These are phyloP conservation scores for Coturnix japonica DNA, from an alignment of 2,113 vertebrate species.

Conservation along the genomic window DNA sequence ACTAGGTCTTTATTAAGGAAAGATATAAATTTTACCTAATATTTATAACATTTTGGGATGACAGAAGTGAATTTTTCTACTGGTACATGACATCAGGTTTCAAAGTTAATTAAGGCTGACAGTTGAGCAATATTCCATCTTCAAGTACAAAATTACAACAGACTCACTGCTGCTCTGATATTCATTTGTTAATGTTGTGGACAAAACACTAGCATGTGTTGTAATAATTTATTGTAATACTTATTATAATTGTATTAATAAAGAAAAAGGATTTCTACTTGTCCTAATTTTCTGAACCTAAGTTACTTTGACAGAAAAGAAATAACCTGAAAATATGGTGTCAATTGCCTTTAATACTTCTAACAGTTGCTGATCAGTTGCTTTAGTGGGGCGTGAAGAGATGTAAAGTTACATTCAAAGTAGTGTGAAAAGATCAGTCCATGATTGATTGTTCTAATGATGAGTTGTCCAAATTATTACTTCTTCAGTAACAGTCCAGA, in stretches of 20 bases:
- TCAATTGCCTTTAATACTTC: neutral
- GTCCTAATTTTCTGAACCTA: neutral
- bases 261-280: neutral
- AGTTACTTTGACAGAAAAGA: neutral
- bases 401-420: no score
- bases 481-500: neutral
- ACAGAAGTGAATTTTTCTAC: neutral
- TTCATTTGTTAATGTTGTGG: neutral
- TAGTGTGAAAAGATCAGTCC: no score
- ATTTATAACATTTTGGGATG: neutral
- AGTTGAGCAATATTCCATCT: neutral
- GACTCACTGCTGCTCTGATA: neutral
- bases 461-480: no score
- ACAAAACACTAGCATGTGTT: neutral
- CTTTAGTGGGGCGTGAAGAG: no score
- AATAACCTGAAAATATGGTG: neutral
- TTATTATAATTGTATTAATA: neutral
- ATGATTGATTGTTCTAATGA: no score
- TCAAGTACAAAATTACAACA: neutral
- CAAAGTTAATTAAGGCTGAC: neutral
- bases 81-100: neutral
- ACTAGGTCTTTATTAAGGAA: no score
- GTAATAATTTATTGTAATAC: neutral
- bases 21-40: no score
- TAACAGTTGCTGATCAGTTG: neutral